phyloP scores from a whole-genome alignment of 2,797 vertebrate genomes.

The Cyprinodon diabolis region DNA sequence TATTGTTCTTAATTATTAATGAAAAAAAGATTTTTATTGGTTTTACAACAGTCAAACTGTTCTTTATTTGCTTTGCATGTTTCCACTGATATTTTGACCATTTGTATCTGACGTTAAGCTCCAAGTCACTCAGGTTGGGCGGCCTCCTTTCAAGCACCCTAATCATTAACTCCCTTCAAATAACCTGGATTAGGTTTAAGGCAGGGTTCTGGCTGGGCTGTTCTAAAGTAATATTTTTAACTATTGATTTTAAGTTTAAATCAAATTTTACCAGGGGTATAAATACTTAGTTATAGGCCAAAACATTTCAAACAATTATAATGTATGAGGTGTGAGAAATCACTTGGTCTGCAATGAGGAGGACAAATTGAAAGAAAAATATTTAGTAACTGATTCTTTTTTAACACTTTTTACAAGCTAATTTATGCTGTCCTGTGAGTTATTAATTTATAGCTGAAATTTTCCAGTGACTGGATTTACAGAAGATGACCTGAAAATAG shows the following conservation, averaged over 20 bases:
- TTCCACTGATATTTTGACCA: not conserved
- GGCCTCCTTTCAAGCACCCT: not conserved
- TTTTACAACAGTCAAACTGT: not conserved
- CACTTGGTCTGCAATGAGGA: too few relatives aligned
- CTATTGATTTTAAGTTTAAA: too few relatives aligned
- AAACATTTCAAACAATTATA: not conserved
- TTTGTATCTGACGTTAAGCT: not conserved
- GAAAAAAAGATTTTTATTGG: not conserved
- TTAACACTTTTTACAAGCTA: not conserved
- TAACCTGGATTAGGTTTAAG: not conserved
- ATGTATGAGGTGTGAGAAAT: not conserved
- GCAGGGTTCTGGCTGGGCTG: not conserved
- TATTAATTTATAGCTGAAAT: not conserved
- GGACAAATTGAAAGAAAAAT: too few relatives aligned
- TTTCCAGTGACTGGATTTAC: constrained; percentile 6
- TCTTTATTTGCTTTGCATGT: not conserved
- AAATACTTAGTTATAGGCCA: not conserved
- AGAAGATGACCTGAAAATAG: constrained; percentile 19
- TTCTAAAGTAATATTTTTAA: not conserved
- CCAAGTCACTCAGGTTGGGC: not conserved
- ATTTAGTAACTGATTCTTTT: not conserved
- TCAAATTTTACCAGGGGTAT: not conserved
- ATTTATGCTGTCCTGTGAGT: not conserved
- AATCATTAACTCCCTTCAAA: not conserved
- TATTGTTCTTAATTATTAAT: too few relatives aligned